phyloP scores from a whole-genome alignment of 2,888 invertebrate species.

The Operophtera brumata region DNA sequence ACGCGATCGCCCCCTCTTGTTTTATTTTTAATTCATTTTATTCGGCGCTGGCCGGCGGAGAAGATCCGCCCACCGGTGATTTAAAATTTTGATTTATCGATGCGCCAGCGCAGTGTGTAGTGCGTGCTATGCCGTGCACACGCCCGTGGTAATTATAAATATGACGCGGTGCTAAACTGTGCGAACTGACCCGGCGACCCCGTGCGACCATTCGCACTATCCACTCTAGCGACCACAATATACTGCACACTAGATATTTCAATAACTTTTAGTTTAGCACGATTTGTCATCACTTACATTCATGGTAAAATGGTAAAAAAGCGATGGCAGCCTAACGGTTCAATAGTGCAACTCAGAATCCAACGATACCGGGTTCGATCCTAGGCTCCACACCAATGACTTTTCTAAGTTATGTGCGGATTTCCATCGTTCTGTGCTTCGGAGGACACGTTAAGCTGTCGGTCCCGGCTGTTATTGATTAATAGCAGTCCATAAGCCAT shows the following conservation, averaged over 20 bases:
- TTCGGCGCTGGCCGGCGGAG: slow-evolving; percentile 73
- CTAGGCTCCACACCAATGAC: too few species aligned
- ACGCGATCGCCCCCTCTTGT: slow-evolving; percentile 71
- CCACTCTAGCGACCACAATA: not conserved
- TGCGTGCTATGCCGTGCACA: slow-evolving; percentile 52
- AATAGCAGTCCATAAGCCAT: too few species aligned
- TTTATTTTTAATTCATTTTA: slow-evolving; percentile 81
- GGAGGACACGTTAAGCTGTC: too few species aligned
- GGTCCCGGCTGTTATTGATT: too few species aligned
- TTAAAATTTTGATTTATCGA: slow-evolving; percentile 81
- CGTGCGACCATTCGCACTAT: slow-evolving; percentile 50
- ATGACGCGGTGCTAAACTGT: slow-evolving; percentile 80
- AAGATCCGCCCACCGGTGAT: slow-evolving; percentile 78
- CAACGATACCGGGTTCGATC: too few species aligned
- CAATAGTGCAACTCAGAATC: too few species aligned
- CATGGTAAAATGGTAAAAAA: too few species aligned
- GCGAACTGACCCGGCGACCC: slow-evolving; percentile 71
- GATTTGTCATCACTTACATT: too few species aligned
- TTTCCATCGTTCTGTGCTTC: too few species aligned
- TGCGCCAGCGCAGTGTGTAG: slow-evolving; percentile 54
- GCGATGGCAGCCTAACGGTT: too few species aligned
- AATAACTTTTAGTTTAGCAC: slow-evolving; percentile 4
- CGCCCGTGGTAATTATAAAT: slow-evolving; percentile 76
- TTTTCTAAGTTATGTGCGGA: too few species aligned
- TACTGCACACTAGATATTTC: slow-evolving; percentile 7